Conservation (phyloP, 2,888 invertebrate species). For the Drosophila acutilabella region DNA sequence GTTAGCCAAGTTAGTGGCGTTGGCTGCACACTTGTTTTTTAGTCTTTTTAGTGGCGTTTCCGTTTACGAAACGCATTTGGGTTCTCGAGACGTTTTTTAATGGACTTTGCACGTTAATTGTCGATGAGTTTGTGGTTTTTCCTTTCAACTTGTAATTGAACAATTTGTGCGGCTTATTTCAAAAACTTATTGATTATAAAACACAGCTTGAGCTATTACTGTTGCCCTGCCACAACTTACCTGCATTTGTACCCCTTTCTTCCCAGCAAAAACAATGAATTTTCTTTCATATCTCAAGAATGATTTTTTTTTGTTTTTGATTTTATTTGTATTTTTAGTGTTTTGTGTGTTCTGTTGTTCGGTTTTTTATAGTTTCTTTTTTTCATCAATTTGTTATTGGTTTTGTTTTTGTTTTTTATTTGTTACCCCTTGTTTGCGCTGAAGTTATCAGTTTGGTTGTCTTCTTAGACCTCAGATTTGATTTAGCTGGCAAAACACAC, state of each 20-base stretch:
- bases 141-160: conserved; percentile 60
- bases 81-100: conserved; percentile 42
- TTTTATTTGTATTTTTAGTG: conserved; percentile 71
- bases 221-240: conserved; percentile 9
- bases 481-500: conserved; percentile 60
- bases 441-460: conserved; percentile 68
- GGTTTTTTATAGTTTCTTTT: conserved; percentile 51
- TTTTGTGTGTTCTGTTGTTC: conserved; percentile 53
- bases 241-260: background rate
- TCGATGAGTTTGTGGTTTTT: conserved; percentile 74
- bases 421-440: conserved; percentile 77
- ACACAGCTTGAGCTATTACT: conserved; percentile 50
- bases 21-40: conserved; percentile 22
- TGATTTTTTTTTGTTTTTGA: conserved; percentile 62
- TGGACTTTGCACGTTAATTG: conserved; percentile 65
- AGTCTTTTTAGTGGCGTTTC: conserved; percentile 56
- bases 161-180: conserved; percentile 74
- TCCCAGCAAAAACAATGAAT: conserved; percentile 49
- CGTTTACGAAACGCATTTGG: conserved; percentile 54
- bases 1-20: conserved; percentile 19
- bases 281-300: conserved; percentile 76
- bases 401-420: conserved; percentile 32
- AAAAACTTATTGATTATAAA: conserved; percentile 73
- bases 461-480: conserved; percentile 33
- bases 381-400: conserved; percentile 61